Evolutionary conservation across 2,113 vertebrate species (phyloP), one percentile per base, ranked within the genome.

Genomic region (Crypturellus undulatus): DNA sequence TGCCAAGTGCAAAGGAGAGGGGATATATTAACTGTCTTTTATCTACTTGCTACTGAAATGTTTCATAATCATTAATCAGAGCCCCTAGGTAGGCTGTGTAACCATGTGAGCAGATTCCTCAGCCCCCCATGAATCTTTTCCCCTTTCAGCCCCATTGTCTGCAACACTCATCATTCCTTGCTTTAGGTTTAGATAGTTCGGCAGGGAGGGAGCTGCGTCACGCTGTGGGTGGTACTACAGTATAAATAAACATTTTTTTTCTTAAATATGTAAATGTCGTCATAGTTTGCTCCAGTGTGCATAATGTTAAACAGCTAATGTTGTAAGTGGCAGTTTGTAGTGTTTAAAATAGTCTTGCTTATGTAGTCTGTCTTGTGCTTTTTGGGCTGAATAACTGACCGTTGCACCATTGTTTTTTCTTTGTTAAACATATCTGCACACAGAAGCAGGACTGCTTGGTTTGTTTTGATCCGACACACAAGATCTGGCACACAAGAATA

Each of bases 341-440:
- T 36, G 26, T 87, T 92, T 81, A 79, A 54, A 77, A 38, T 28
- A 92, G 47, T n/a, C 82, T 92, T 71, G 34, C 56, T 68, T 94
- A 36, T 91, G 91, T 60, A 71, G 71, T 80, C n/a, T 84, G 36
- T 77, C 54, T 20, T 25, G 16, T 42, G 17, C 5, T 4, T 75
- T 94, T 84, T 85, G 64, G 89, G 73, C 73, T 56, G 81, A 89
- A 56, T 91, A 84, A 73, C 75, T 92, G 93, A 91, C 90, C 34
- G 54, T 56, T 85, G 76, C 60, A 67, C 67, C 42, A 42, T 72
- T 80, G 45, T 81, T 87, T 87, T 65, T 45, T 62, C 84, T 85
- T 92, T 91, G 93, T 91, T 79, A 68, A 93, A 89, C 0, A 0
- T 34, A 59, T 96, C 84, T 93, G 76, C 73, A 86, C 47, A 9